Percentiles rank a stretch among this genome's conserved stretches.
These are phyloP conservation scores for Trichogramma dendrolimi DNA, from an alignment of 2,888 invertebrate species.

Conservation along the genomic window DNA sequence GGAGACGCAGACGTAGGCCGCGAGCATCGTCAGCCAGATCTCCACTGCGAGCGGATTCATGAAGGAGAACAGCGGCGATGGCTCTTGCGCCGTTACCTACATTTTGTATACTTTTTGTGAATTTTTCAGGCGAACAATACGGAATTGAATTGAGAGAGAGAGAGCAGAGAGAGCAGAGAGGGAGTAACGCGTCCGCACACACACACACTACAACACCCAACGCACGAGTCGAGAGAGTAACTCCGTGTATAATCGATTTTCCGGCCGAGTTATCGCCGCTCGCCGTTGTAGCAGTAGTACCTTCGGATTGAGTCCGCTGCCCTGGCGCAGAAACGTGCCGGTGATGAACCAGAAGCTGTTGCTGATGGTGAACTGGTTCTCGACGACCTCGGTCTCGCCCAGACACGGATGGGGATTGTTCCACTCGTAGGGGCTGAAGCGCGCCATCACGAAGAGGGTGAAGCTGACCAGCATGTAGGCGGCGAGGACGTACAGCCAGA, in stretches of 20 bases:
- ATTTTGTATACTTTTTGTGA: constrained; percentile 31
- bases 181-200: not conserved
- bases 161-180: not conserved
- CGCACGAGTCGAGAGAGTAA: not conserved
- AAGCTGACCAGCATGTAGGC: constrained; percentile 92
- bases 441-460: constrained; percentile 91
- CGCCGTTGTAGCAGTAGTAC: constrained; percentile 50
- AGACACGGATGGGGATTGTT: constrained; percentile 77
- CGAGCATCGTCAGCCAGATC: constrained; percentile 78
- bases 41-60: constrained; percentile 79
- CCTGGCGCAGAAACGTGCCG: constrained; percentile 82
- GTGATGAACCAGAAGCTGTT: constrained; percentile 91
- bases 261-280: constrained; percentile 1
- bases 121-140: not conserved
- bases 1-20: constrained; percentile 75
- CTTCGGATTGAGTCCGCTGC: constrained; percentile 80
- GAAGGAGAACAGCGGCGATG: constrained; percentile 74
- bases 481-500: constrained; percentile 92
- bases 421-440: constrained; percentile 97
- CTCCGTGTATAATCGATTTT: constrained; percentile 16
- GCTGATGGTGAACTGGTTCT: constrained; percentile 94
- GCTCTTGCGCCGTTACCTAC: constrained; percentile 62
- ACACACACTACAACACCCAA: not conserved
- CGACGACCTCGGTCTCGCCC: constrained; percentile 77
- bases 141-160: not conserved